These are phyloP conservation scores for Scomber colias DNA, from an alignment of 2,113 vertebrate genomes.

Conservation along the genomic window DNA sequence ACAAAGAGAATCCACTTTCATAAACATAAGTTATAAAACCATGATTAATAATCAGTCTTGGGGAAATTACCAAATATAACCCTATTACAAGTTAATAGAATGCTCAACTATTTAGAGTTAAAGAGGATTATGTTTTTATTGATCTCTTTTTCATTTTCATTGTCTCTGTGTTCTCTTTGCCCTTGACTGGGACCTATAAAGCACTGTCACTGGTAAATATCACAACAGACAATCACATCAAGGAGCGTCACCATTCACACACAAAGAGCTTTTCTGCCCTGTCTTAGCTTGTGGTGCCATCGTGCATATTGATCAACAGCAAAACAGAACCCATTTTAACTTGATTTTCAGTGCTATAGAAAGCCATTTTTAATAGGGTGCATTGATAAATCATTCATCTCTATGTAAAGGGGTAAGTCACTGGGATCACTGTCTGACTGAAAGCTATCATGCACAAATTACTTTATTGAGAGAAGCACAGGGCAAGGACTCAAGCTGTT, in stretches of 20 bases:
- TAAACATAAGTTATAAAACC: background rate
- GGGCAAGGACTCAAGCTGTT: conserved; percentile 36
- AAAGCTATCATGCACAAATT: conserved; percentile 71
- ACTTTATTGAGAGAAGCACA: conserved; percentile 54
- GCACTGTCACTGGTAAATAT: conserved; percentile 51
- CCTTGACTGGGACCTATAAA: conserved; percentile 47
- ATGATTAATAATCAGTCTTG: background rate
- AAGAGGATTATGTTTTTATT: conserved; percentile 7
- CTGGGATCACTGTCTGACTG: conserved; percentile 66
- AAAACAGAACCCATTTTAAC: conserved; percentile 76
- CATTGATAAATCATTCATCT: conserved; percentile 89
- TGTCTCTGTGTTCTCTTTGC: conserved; percentile 31
- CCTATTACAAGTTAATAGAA: background rate
- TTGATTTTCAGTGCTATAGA: conserved; percentile 76
- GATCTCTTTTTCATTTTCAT: conserved; percentile 1
- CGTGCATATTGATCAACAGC: conserved; percentile 80
- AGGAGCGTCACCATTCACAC: conserved; percentile 49
- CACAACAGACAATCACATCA: conserved; percentile 53
- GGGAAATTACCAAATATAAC: background rate
- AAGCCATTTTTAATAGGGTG: conserved; percentile 84
- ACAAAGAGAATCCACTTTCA: background rate
- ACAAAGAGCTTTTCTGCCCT: conserved; percentile 58
- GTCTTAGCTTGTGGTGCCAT: conserved; percentile 38
- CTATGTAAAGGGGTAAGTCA: conserved; percentile 80
- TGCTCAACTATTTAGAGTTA: background rate